Conservation (phyloP, 2,797 vertebrate genomes). For the Aphelocoma californica region DNA sequence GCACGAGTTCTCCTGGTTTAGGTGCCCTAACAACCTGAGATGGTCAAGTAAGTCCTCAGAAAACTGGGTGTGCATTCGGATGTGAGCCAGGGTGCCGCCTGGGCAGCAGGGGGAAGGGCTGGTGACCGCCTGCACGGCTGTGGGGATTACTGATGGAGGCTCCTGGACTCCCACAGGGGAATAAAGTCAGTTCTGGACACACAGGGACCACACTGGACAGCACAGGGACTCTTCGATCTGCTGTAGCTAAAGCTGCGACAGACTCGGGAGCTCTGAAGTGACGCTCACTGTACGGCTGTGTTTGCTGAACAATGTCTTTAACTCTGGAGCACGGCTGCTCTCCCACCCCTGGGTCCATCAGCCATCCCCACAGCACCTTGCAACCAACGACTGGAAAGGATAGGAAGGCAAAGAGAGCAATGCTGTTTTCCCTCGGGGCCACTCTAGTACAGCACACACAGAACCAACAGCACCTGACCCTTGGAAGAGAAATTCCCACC, state of each 20-base stretch:
- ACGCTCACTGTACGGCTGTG: accelerated
- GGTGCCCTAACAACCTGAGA: not conserved
- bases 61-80: not conserved
- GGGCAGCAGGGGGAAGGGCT: not conserved
- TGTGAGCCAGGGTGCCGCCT: not conserved
- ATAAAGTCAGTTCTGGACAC: not conserved
- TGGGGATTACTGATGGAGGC: not conserved
- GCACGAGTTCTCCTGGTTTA: accelerated
- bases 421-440: no score
- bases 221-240: not conserved
- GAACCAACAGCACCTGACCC: not conserved
- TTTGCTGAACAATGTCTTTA: no score
- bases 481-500: not conserved
- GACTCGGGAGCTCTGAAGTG: not conserved
- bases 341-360: not conserved
- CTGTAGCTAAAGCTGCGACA: not conserved
- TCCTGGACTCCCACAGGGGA: not conserved
- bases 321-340: not conserved
- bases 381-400: no score
- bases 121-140: not conserved
- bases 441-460: not conserved
- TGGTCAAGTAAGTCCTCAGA: accelerated
- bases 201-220: not conserved
- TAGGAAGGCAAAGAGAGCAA: not conserved
- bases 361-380: not conserved